Evolutionary conservation across 2,113 vertebrate genomes (phyloP).

Genomic region (Upupa epops): DNA sequence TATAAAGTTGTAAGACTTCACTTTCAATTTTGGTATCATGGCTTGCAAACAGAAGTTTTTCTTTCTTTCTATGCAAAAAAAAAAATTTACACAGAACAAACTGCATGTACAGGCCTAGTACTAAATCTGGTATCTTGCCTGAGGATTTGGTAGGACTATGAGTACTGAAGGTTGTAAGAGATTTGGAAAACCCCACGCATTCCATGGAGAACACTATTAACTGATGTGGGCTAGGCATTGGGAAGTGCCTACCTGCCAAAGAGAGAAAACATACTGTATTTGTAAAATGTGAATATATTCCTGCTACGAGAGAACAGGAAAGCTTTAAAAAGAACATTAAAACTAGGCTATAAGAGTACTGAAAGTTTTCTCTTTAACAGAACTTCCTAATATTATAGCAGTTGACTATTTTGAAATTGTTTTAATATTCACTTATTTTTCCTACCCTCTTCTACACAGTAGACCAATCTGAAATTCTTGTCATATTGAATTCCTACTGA

Average conservation of each 20-base stretch:
- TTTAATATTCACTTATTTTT: neutral
- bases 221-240: conserved; percentile 83
- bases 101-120: conserved; percentile 73
- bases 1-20: neutral
- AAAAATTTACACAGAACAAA: conserved; percentile 60
- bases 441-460: neutral
- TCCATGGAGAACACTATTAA: conserved; percentile 88
- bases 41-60: conserved; percentile 76
- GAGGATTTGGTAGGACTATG: conserved; percentile 79
- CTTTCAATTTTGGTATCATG: conserved; percentile 65
- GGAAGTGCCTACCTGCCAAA: conserved; percentile 86
- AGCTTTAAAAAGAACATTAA: neutral
- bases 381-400: neutral
- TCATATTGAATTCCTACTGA: neutral
- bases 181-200: conserved; percentile 87
- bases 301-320: neutral
- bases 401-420: neutral
- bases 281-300: conserved; percentile 58
- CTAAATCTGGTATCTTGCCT: conserved; percentile 83
- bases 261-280: conserved; percentile 78
- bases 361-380: neutral
- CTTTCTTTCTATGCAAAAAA: conserved; percentile 68
- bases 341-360: neutral
- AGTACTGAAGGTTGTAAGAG: conserved; percentile 80
- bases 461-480: neutral